Conservation (phyloP, 1,140 invertebrate genomes). For the Araneus ventricosus region DNA sequence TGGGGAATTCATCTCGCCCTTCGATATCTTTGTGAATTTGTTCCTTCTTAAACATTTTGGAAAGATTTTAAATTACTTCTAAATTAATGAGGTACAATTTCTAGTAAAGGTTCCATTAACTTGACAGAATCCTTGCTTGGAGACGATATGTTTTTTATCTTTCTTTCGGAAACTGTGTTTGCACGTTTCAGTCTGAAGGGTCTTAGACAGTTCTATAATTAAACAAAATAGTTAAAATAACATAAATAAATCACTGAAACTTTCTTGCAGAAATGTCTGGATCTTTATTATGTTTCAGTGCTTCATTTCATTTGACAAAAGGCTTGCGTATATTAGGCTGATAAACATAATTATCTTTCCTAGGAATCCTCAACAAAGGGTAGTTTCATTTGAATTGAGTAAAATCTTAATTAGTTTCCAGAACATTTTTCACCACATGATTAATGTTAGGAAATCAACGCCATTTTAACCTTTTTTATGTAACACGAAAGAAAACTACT, state of each 20-base stretch:
- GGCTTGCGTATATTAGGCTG: no score
- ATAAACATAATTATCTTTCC: no score
- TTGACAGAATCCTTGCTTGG: background rate
- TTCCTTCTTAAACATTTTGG: background rate
- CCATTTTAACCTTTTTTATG: no score
- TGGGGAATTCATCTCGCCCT: background rate
- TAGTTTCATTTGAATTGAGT: no score
- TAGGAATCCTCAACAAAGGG: no score
- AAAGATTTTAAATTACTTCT: background rate
- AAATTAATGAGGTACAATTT: background rate
- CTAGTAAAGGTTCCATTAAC: background rate
- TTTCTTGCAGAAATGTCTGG: background rate
- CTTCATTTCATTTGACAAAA: no score
- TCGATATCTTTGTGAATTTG: slow-evolving; percentile 2
- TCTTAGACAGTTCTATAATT: background rate
- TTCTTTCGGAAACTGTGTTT: background rate
- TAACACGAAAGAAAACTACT: no score
- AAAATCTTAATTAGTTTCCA: no score
- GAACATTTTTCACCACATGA: no score
- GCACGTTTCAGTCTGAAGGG: background rate
- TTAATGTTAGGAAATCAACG: no score
- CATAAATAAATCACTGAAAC: background rate
- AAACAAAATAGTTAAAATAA: background rate
- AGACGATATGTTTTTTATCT: background rate
- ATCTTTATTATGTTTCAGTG: background rate